Percentiles rank a stretch among this genome's conserved stretches.
phyloP scores from a whole-genome alignment of 2,888 invertebrate genomes.

The Margaritifera margaritifera region DNA sequence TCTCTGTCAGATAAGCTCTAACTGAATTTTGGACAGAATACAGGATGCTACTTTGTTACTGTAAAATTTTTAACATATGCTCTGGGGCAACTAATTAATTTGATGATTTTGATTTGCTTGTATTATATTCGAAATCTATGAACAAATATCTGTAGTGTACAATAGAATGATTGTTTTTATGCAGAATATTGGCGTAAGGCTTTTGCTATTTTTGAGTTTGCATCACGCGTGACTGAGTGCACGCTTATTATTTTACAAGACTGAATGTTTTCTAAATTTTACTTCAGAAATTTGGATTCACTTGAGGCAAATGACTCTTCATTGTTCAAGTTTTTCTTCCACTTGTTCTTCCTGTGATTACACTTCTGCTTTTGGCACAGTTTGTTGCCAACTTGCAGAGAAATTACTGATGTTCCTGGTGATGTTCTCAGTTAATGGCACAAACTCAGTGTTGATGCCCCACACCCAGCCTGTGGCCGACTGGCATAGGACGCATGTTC shows the following conservation, averaged over 20 bases:
- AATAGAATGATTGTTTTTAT: not conserved
- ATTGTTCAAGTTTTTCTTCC: slow-evolving; percentile 7
- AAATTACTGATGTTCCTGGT: not conserved
- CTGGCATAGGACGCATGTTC: slow-evolving; percentile 8
- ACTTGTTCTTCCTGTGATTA: slow-evolving; percentile 6
- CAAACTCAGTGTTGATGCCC: slow-evolving; percentile 1
- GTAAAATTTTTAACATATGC: slow-evolving; percentile 1
- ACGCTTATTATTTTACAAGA: slow-evolving; percentile 6
- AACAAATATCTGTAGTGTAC: slow-evolving; percentile 11
- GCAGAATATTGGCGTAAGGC: not conserved
- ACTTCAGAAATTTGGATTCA: slow-evolving; percentile 1
- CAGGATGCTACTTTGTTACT: slow-evolving; percentile 4
- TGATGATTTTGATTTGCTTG: slow-evolving; percentile 1
- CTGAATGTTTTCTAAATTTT: slow-evolving; percentile 1
- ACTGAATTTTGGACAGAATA: not conserved
- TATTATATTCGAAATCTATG: slow-evolving; percentile 9
- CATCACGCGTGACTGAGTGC: slow-evolving; percentile 10
- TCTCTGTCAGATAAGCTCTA: slow-evolving; percentile 5
- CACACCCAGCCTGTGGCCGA: slow-evolving; percentile 7
- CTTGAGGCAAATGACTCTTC: slow-evolving; percentile 7
- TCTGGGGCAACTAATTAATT: not conserved
- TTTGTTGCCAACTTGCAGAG: slow-evolving; percentile 4
- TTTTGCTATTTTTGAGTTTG: slow-evolving; percentile 11
- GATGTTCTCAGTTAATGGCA: slow-evolving; percentile 5
- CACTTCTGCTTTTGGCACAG: slow-evolving; percentile 11